Conservation (phyloP, 2,797 vertebrate genomes). For the Pseudocheirus occidentalis region DNA sequence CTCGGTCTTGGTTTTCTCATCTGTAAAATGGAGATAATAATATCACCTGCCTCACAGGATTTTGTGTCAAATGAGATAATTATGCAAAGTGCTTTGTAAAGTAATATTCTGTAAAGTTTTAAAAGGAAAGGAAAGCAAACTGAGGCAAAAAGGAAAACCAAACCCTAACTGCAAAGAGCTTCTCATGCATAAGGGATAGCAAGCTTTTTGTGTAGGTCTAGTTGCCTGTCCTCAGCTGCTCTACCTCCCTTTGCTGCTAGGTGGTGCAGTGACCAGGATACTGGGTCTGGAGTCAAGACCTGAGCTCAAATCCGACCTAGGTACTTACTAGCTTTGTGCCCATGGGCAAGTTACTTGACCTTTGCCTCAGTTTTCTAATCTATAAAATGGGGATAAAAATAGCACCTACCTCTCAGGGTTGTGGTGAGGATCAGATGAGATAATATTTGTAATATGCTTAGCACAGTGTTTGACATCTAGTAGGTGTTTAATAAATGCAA, state of each 20-base stretch:
- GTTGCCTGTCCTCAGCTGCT: neutral
- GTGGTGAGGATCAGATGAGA: neutral
- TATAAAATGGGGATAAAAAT: neutral
- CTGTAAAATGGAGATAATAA: neutral
- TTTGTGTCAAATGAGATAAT: neutral
- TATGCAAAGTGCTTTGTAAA: neutral
- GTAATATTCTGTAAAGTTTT: no score
- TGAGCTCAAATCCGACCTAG: neutral
- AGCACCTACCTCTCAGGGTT: neutral
- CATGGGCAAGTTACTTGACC: neutral
- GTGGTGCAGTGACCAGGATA: neutral
- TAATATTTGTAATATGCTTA: neutral
- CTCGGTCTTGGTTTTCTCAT: neutral
- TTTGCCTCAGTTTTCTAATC: neutral
- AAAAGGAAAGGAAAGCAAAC: no score
- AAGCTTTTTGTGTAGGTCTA: neutral
- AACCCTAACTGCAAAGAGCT: neutral
- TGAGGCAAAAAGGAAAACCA: neutral
- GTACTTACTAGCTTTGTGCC: neutral
- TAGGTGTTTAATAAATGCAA: neutral
- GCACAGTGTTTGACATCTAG: neutral
- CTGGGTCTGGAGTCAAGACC: neutral
- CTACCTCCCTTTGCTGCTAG: neutral
- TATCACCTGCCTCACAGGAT: neutral
- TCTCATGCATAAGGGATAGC: neutral